These are phyloP conservation scores for Orgyia antiqua DNA, from an alignment of 2,888 invertebrate species.

Conservation along the genomic window DNA sequence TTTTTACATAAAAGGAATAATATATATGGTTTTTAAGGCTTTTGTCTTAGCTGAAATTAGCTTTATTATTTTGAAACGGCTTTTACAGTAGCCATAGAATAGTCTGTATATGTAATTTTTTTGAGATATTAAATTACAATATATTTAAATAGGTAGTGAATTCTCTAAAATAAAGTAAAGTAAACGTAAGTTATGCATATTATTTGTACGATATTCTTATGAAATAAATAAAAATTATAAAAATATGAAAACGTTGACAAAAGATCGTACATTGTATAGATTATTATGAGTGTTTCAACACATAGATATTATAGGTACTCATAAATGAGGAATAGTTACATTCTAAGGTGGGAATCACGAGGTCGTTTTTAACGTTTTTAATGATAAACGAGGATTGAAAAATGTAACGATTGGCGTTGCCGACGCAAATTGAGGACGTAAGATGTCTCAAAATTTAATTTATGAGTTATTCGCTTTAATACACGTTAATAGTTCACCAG, in stretches of 20 bases:
- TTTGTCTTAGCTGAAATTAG: no score
- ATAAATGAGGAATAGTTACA: constrained; percentile 31
- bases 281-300: constrained; percentile 6
- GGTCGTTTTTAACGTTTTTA: constrained; percentile 52
- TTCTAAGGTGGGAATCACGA: constrained; percentile 35
- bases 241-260: constrained; percentile 8
- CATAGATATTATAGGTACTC: constrained; percentile 25
- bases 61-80: no score
- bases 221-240: no score
- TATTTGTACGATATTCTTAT: no score
- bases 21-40: no score
- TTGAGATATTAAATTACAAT: no score
- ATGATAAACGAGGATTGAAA: constrained; percentile 64
- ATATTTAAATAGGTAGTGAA: no score
- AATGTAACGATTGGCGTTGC: constrained; percentile 59
- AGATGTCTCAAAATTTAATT: constrained; percentile 54
- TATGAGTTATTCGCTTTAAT: constrained; percentile 64
- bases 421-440: constrained; percentile 66
- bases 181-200: no score
- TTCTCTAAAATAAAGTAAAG: no score
- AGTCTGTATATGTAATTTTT: no score
- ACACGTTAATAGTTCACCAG: constrained; percentile 57
- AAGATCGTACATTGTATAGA: neutral
- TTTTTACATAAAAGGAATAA: no score
- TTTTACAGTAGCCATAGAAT: no score